Conservation (phyloP, 2,888 invertebrate genomes). For the Troides oblongomaculatus region DNA sequence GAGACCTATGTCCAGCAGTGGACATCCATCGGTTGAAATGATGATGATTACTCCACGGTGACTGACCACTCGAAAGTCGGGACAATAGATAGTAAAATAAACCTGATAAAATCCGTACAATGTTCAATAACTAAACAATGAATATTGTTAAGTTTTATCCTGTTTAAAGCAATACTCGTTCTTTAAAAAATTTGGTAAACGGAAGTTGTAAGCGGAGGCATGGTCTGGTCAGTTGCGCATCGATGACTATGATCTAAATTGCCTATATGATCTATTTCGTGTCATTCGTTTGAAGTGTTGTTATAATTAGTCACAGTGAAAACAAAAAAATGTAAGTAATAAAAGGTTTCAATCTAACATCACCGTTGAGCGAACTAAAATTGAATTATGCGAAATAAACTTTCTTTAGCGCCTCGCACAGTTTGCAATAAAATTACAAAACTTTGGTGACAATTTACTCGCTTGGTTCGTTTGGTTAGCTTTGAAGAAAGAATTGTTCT, state of each 20-base stretch:
- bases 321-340: neutral
- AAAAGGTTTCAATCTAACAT: neutral
- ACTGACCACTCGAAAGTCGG: too few species aligned
- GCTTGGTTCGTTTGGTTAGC: neutral
- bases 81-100: too few species aligned
- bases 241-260: neutral
- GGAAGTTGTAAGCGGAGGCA: neutral
- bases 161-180: too few species aligned
- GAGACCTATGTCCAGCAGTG: too few species aligned
- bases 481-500: neutral
- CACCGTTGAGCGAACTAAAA: neutral
- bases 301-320: neutral
- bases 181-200: too few species aligned
- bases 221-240: neutral
- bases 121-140: too few species aligned
- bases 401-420: neutral
- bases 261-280: neutral
- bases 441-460: neutral
- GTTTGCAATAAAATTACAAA: neutral
- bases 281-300: neutral
- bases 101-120: too few species aligned
- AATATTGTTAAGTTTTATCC: too few species aligned
- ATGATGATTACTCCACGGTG: too few species aligned
- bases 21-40: too few species aligned
- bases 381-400: neutral